Evolutionary conservation across 64 coral and sea anemone species (phyloP).

Genomic region (Orbicella faveolata): DNA sequence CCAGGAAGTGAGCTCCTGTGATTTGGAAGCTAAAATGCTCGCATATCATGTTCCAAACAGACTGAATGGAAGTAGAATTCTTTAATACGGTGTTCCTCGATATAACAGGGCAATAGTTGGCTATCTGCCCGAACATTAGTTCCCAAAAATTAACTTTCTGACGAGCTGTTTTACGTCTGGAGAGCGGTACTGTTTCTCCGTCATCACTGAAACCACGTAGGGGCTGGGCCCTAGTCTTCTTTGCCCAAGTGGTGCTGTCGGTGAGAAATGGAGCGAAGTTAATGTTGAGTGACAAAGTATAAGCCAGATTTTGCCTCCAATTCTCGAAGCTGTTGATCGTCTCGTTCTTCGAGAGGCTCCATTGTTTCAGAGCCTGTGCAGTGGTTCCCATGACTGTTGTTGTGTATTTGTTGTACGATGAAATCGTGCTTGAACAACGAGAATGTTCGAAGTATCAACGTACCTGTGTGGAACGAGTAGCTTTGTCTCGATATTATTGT

Average conservation of each 20-base stretch:
- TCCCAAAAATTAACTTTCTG: conserved; percentile 43
- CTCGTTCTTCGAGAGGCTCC: conserved; percentile 4
- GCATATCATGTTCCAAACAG: conserved; percentile 6
- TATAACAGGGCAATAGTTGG: not conserved
- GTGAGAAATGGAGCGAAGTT: conserved; percentile 44
- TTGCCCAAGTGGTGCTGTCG: not conserved
- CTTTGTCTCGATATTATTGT: not conserved
- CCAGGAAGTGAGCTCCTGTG: conserved; percentile 37
- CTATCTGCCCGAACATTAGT: conserved; percentile 20
- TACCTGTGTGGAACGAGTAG: not conserved
- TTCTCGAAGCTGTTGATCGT: conserved; percentile 13
- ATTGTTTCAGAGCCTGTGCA: not conserved
- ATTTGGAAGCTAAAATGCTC: conserved; percentile 51
- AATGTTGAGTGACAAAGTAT: conserved; percentile 33
- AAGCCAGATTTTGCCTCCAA: not conserved
- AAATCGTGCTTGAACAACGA: not conserved
- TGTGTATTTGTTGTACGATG: not conserved
- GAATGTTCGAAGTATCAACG: not conserved
- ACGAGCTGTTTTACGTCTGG: not conserved
- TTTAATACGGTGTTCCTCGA: conserved; percentile 22
- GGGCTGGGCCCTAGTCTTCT: conserved; percentile 43
- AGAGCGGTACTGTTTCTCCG: not conserved
- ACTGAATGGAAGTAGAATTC: conserved; percentile 24
- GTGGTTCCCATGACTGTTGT: not conserved
- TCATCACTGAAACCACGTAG: not conserved